Evolutionary conservation across 2,113 vertebrate genomes (phyloP).

Genomic region (Xiphophorus hellerii): DNA sequence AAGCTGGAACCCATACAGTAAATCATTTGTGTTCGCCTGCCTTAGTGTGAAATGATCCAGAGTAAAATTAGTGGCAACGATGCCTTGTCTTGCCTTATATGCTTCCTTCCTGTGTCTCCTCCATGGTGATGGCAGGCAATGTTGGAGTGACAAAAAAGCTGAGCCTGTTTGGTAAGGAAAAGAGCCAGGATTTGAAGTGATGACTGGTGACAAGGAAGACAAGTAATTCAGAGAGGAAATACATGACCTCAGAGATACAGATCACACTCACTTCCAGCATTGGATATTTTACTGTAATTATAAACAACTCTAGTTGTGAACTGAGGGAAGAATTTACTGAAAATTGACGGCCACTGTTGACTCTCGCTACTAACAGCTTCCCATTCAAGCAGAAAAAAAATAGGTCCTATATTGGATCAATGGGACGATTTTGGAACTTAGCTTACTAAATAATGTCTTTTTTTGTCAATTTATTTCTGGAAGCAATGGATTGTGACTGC

Average conservation of each 20-base stretch:
- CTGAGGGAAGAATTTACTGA: background rate
- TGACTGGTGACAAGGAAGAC: constrained; percentile 62
- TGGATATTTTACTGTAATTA: constrained; percentile 17
- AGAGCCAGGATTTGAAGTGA: constrained; percentile 54
- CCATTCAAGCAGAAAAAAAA: background rate
- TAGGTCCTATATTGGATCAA: background rate
- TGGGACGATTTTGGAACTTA: background rate
- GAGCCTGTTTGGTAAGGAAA: constrained; percentile 45
- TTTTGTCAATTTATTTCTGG: background rate
- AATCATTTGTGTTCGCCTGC: constrained; percentile 2
- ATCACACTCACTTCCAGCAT: constrained; percentile 51
- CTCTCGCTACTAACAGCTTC: constrained; percentile 4
- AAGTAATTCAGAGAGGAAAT: constrained; percentile 55
- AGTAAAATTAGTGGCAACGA: constrained; percentile 16
- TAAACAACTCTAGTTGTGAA: constrained; percentile 9
- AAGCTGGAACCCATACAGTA: constrained; percentile 4
- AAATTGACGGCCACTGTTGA: background rate
- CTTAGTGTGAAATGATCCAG: constrained; percentile 4
- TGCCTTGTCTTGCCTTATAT: constrained; percentile 30
- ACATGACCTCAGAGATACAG: constrained; percentile 47
- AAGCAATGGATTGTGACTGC: constrained; percentile 32
- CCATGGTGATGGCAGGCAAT: constrained; percentile 37
- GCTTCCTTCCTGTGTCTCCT: constrained; percentile 31
- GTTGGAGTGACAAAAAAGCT: constrained; percentile 29
- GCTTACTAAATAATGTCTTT: background rate